Conservation (phyloP, 2,113 vertebrate genomes). For the Heptranchias perlo region DNA sequence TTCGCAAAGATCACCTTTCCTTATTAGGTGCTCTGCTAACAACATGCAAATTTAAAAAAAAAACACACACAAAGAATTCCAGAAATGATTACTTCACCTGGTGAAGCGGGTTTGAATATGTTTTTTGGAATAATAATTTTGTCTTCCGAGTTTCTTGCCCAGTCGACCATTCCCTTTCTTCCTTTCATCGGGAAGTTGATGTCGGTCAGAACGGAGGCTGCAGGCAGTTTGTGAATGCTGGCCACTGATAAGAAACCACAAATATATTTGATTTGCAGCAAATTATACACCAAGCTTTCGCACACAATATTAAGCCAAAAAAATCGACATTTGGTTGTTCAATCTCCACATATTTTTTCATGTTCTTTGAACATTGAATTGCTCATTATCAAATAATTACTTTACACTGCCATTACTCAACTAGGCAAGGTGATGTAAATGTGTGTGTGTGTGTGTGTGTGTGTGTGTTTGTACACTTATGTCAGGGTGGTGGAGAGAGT, state of each 20-base stretch:
- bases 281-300: not conserved
- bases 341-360: not conserved
- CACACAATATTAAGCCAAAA: not conserved
- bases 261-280: not conserved
- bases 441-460: not conserved
- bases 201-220: conserved; percentile 91
- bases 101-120: conserved; percentile 85
- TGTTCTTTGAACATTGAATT: not conserved
- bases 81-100: conserved; percentile 66
- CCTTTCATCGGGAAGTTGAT: conserved; percentile 99
- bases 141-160: conserved; percentile 97
- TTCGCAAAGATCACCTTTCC: not conserved
- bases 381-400: not conserved
- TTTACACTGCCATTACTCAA: no score
- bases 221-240: conserved; percentile 96
- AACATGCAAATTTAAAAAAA: not conserved
- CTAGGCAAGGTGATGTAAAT: not conserved
- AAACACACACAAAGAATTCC: not conserved
- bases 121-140: conserved; percentile 94
- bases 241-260: conserved; percentile 66
- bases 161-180: conserved; percentile 98
- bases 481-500: not conserved
- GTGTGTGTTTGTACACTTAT: no score
- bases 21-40: not conserved
- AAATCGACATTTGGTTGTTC: not conserved